Evolutionary conservation across 2,888 invertebrate species (phyloP), one percentile per base, ranked within the genome.

Genomic region (Drosophila neotestacea): DNA sequence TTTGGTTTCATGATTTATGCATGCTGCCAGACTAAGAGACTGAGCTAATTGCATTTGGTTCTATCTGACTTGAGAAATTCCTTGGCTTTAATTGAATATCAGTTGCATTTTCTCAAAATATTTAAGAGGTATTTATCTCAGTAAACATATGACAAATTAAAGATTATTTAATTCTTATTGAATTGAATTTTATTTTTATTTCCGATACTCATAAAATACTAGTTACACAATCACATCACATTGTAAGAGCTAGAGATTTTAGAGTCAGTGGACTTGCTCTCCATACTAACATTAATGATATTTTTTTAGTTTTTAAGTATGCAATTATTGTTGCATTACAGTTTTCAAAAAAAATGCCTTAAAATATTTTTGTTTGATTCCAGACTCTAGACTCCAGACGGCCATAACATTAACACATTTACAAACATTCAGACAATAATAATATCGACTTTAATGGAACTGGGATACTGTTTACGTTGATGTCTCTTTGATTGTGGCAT

Each of bases 1-100:
- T 85, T 83, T 73, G 79, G 74, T 75, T 66, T 64, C 42, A 79
- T 86, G 87, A 86, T 85, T 85, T 81, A 85, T 86, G 82, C 67
- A 73, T 51, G 56, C 67, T 65, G 61, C 70, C 47, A 55, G 32
- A 10, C 46, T 38, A 41, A 39, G 42, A 32, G 44, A 47, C 63
- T 13, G n/a, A 41, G 64, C 77, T 83, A 86, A 84, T 84, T 84
- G 84, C 77, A 83, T 83, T 83, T 83, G 68, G 59, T 38, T 56
- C 68, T 52, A 75, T 77, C 65, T 32, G 50, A 74, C 52, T 66
- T 62, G 50, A 73, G 71, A 68, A 73, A 60, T 63, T 68, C 44
- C 60, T 16, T 34, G 28, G 54, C 16, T 67, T 64, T 30, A 61
- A 78, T 85, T 66, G 32, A 63, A 63, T 66, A 66, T 10, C 13